Conservation (phyloP, 2,888 invertebrate genomes). For the Pseudococcus longispinus region DNA sequence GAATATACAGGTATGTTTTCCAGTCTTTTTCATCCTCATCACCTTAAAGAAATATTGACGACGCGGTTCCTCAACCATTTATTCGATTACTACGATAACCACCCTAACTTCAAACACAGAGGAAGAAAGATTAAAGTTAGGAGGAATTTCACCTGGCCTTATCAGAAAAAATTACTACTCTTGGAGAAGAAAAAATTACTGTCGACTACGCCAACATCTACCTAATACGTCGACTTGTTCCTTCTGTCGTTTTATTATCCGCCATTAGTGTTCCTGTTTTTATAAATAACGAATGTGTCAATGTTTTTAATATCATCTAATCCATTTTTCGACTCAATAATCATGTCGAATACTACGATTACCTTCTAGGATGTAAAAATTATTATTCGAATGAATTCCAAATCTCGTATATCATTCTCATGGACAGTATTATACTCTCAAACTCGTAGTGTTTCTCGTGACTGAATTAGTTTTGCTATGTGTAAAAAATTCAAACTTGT, state of each 20-base stretch:
- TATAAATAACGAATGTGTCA: neutral
- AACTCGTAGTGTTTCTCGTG: neutral
- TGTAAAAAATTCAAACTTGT: neutral
- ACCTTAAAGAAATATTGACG: neutral
- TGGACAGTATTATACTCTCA: slow-evolving; percentile 2
- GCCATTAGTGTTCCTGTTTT: too few relatives aligned
- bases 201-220: neutral
- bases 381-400: neutral
- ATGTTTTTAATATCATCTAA: neutral
- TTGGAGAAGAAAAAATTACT: neutral
- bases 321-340: too few relatives aligned
- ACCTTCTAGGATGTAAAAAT: neutral
- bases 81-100: neutral
- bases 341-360: too few relatives aligned
- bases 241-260: neutral
- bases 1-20: neutral
- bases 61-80: neutral
- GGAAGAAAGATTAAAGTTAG: neutral
- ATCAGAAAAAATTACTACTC: neutral
- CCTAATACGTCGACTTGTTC: neutral
- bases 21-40: neutral
- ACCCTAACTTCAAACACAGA: neutral
- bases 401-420: neutral
- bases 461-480: neutral
- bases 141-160: slow-evolving; percentile 11